A percentile compares a stretch with the other conserved stretches of the same genome.
These are phyloP conservation scores for Coenonympha arcania DNA, from an alignment of 2,888 invertebrate genomes.

Conservation along the genomic window DNA sequence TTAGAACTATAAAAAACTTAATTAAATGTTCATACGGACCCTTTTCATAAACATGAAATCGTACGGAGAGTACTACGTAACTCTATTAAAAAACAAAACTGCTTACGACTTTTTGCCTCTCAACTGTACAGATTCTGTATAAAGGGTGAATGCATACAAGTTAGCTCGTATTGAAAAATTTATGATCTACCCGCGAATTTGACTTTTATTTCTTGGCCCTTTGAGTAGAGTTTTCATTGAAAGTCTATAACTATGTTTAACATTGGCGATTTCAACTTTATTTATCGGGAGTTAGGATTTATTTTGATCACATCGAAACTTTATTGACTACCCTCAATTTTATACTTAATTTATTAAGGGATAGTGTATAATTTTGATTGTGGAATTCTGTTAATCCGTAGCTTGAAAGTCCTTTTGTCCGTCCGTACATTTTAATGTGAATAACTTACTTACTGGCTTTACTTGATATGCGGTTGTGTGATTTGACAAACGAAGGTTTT, in stretches of 20 bases:
- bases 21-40: background rate
- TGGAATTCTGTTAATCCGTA: constrained; percentile 17
- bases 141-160: background rate
- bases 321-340: constrained; percentile 7
- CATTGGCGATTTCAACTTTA: too few species aligned
- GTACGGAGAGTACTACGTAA: too few species aligned
- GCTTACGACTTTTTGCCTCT: background rate
- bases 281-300: too few species aligned
- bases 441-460: constrained; percentile 34
- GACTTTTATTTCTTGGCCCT: background rate
- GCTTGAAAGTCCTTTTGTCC: constrained; percentile 28
- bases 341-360: constrained; percentile 12
- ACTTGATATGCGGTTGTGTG: constrained; percentile 30
- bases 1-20: background rate
- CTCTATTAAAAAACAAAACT: background rate
- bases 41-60: background rate
- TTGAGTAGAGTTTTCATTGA: background rate
- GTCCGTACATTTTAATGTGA: constrained; percentile 34
- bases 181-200: background rate
- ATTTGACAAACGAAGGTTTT: background rate
- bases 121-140: background rate
- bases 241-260: too few species aligned
- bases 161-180: background rate
- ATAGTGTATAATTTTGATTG: constrained; percentile 8
- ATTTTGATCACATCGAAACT: background rate